Evolutionary conservation across 2,113 vertebrate genomes (phyloP), one percentile per base, ranked within the genome.

Genomic region (Pedionomus torquatus): DNA sequence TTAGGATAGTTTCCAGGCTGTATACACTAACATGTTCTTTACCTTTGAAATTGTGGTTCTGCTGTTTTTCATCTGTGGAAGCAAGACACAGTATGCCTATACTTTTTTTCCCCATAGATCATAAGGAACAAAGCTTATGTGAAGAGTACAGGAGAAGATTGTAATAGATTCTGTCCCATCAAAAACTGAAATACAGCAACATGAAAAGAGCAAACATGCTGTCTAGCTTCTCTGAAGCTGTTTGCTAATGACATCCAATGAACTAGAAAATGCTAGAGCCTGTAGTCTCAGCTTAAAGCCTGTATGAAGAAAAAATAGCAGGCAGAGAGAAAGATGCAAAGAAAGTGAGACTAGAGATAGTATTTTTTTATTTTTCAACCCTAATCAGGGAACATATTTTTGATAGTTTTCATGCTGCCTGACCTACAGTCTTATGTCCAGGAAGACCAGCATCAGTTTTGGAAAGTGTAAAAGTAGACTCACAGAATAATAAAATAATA

Each of bases 221-320:
- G 72, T 81, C 87, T 92, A 30, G 15, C 33, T 81, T 74, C 71
- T 95, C 90, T 89, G 80, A 92, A 96, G 77, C 81, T 92, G 51
- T 90, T 94, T 94, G 85, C 55, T 93, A 90, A 95, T 86, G 83
- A 87, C 90, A 93, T 90, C 28, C 83, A 83, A 71, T 84, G 83
- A 92, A 87, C 76, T 94, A 84, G 90, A 93, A 90, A 76, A 89
- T 87, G 72, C 66, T 87, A 75, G 52, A 69, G 39, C 77, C 63
- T 3, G 0, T 43, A 75, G 69, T 43, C 43, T 48, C 76, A 87
- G 72, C 64, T 82, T 90, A 85, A 92, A 91, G 48, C n/a, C 55
- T 31, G 69, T 75, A 44, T 81, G 26, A 30, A 77, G 14, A 21
- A 87, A 70, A 86, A 77, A 68, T 4, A 86, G 21, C n/a, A 72